Base-by-base conservation (phyloP, 1,140 invertebrate genomes). In the Caenorhabditis inopinata region DNA sequence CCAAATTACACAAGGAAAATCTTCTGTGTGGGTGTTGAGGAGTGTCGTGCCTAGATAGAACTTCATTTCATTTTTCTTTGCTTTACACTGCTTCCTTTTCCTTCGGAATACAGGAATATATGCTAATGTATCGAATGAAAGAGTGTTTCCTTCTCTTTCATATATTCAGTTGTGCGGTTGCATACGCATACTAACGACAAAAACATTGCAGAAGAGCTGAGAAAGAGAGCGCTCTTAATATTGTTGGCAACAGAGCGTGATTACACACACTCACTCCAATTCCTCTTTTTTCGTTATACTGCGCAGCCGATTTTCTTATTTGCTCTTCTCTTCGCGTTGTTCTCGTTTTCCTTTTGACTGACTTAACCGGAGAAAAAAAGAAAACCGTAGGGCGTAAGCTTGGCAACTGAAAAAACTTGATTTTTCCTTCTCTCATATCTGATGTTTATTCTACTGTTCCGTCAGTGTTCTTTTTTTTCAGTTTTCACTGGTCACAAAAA, bases 11-110 rank as follows among this genome's bases (percentile, higher is more conserved):
- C 58, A 21, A 38, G 2, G 3, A 53, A 27, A 53, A 53, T 53
- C 49, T 48, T 68, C 32, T 68, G 0, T n/a, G 12, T 58, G 5
- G 16, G 9, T 32, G 53, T 58, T 29, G 25, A n/a, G n/a, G n/a
- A n/a, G 5, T 51, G 51, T 2, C 38, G 32, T 38, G 25, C 21
- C n/a, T 68, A 21, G 58, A 68, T 68, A 42, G 27, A 58, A 32
- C 35, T 58, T 58, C 27, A 58, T 58, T 58, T 58, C 53, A 68
- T n/a, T 68, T 68, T 4, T n/a, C n/a, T n/a, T n/a, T n/a, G n/a
- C n/a, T n/a, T n/a, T n/a, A n/a, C n/a, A n/a, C n/a, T n/a, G 58
- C 32, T 42, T 68, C n/a, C 1, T 38, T 21, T 38, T 38, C 11
- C 53, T 42, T 42, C 38, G 5, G 38, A 14, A 42, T 42, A 14